These are phyloP conservation scores for Archivesica marissinica DNA, from an alignment of 1,140 invertebrate species.

Conservation along the genomic window DNA sequence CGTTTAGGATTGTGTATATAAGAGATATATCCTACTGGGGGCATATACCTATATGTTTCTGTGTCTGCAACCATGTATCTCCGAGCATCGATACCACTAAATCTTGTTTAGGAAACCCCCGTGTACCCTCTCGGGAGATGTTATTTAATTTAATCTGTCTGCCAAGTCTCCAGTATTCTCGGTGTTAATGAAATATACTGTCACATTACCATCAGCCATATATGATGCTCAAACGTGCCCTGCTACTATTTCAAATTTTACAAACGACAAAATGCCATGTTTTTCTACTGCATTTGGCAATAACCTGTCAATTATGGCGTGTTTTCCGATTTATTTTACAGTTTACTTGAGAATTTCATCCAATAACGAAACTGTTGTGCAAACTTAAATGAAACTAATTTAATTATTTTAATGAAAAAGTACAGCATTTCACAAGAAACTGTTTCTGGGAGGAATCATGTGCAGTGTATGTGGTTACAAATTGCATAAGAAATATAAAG, in stretches of 20 bases:
- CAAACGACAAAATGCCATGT: not conserved
- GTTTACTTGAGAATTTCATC: not conserved
- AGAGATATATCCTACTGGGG: not conserved
- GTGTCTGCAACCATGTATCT: not conserved
- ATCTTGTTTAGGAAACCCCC: conserved; percentile 6
- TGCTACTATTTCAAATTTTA: not conserved
- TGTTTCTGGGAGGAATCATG: too few relatives aligned
- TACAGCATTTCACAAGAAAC: too few relatives aligned
- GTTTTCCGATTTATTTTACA: conserved; percentile 1
- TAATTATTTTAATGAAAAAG: not conserved
- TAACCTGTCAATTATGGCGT: not conserved
- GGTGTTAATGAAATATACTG: conserved; percentile 13
- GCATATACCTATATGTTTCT: not conserved
- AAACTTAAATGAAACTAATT: not conserved
- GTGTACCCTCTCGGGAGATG: conserved; percentile 1
- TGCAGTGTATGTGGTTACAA: not conserved
- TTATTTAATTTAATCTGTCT: conserved; percentile 33
- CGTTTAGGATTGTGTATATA: not conserved
- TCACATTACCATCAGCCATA: not conserved
- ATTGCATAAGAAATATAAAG: too few relatives aligned
- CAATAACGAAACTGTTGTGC: not conserved
- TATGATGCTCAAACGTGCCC: too few relatives aligned
- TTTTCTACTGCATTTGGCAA: not conserved
- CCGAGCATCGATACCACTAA: not conserved
- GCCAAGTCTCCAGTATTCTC: not conserved